Base-by-base conservation (phyloP, 2,113 vertebrate genomes). In the Hemichromis elongatus region DNA sequence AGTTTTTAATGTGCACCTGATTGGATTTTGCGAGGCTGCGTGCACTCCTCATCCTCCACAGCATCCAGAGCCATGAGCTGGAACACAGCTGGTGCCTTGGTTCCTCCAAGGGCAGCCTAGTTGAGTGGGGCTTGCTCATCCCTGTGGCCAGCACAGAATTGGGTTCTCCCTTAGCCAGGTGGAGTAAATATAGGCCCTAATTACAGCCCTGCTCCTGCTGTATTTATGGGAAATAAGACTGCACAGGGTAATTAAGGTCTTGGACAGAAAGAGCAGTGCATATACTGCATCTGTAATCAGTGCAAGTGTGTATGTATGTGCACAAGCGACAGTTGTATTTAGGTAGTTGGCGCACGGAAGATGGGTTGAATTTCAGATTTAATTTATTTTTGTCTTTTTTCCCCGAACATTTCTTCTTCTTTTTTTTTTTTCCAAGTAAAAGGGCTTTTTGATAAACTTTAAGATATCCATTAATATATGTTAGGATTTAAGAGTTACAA, bases 251-350 rank as follows among this genome's bases (percentile, higher is more conserved):
- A 94, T 96, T 95, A 92, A 89, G 86, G 92, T 90, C 86, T 86
- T 92, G 93, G 92, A 91, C 88, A 85, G 86, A 81, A 90, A 85
- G 57, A 93, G 80, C 37, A 88, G 82, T 50, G 42, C 66, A 80
- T 83, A 86, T 90, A 77, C 88, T 88, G 82, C 86, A 93, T 95
- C 91, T 95, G 90, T 95, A 95, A 94, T 95, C 94, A 94, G 87
- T 57, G 70, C 10, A 45, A 78, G 79, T 84, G 88, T 89, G 75
- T 86, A 80, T 82, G 85, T 52, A 70, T 54, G 86, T 50, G 87
- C 66, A 63, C 37, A 19, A 30, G 37, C 53, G 54, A 81, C 47
- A 53, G 87, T 89, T 93, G 86, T 90, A 86, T 94, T 95, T 94
- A 84, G 91, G 80, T 86, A 89, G 85, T 37, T 93, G 83, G 90